Evolutionary conservation across 2,113 vertebrate species (phyloP), one percentile per base, ranked within the genome.

Genomic region (Lophius piscatorius): DNA sequence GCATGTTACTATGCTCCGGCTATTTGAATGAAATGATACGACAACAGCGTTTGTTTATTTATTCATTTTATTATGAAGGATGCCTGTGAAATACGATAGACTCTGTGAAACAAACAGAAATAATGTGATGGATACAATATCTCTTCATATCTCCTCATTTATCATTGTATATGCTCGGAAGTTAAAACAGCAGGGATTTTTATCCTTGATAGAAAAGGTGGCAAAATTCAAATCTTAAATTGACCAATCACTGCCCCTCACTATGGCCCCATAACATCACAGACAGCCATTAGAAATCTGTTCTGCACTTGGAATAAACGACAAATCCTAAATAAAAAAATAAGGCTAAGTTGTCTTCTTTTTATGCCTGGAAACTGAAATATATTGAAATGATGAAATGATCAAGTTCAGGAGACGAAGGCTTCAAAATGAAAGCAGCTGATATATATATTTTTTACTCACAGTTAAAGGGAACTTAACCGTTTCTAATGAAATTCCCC

Each of bases 31-130:
- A 57, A 29, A 3, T 49, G 1, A 45, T 2, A 4, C 20, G 16
- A n/a, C 6, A 35, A 58, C 22, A 47, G 33, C 24, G 52, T 12
- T 5, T 20, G 13, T 11, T 49, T 42, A 5, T 48, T 65, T 64
- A 45, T 76, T 75, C 7, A 20, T 79, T 88, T 88, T 85, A 90
- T 87, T 84, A 85, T 77, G 83, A 87, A 82, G 78, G 70, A 77
- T 48, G 35, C 65, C 50, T 82, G 59, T 71, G 78, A 76, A 65
- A 78, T 75, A 81, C 66, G 82, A 82, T 76, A 81, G 44, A 81
- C 62, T 85, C 74, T 82, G 81, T 64, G 63, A 73, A 73, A 59
- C n/a, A 65, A 76, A 61, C 38, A 79, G 29, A 57, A 66, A 73
- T 22, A 40, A 84, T 40, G 59, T 41, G 57, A 17, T 59, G 49